Evolutionary conservation across 2,888 invertebrate species (phyloP).

Genomic region (Sarcophaga rosellei): DNA sequence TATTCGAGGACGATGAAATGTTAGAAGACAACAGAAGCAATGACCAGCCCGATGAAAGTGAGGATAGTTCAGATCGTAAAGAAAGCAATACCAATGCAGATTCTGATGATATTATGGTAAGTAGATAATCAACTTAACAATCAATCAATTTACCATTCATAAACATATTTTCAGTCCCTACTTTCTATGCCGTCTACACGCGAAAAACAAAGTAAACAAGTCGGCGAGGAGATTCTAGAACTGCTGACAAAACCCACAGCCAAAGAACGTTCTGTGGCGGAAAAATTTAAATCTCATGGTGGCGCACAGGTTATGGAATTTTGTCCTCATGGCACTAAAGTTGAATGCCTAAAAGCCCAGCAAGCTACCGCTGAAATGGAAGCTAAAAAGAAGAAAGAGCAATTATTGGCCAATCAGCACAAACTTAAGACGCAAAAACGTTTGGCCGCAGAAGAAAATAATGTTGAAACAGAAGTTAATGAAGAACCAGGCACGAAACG

Average conservation of each 20-base stretch:
- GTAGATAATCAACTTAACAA: neutral
- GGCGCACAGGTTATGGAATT: conserved; percentile 97
- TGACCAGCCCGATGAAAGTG: conserved; percentile 73
- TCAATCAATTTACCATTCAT: too few species aligned
- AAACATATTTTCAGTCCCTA: conserved; percentile 71
- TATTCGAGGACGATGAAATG: conserved; percentile 74
- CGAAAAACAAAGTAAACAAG: conserved; percentile 96
- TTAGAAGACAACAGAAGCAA: conserved; percentile 73
- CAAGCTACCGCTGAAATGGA: conserved; percentile 80
- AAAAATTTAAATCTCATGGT: conserved; percentile 97
- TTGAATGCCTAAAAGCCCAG: conserved; percentile 88
- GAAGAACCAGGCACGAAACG: conserved; percentile 44
- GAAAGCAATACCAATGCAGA: conserved; percentile 79
- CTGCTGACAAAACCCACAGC: conserved; percentile 97
- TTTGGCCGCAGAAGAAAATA: conserved; percentile 37
- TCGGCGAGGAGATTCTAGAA: conserved; percentile 97
- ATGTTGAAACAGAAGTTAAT: neutral
- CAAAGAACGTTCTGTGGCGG: conserved; percentile 96
- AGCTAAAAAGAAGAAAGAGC: conserved; percentile 77
- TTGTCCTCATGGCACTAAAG: conserved; percentile 96
- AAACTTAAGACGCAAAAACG: conserved; percentile 64
- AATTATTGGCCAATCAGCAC: conserved; percentile 66
- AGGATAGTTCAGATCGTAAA: conserved; percentile 72
- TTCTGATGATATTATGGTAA: conserved; percentile 87
- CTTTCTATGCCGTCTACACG: conserved; percentile 89